phyloP scores from a whole-genome alignment of 1,140 invertebrate species.

The Bombus breviceps region DNA sequence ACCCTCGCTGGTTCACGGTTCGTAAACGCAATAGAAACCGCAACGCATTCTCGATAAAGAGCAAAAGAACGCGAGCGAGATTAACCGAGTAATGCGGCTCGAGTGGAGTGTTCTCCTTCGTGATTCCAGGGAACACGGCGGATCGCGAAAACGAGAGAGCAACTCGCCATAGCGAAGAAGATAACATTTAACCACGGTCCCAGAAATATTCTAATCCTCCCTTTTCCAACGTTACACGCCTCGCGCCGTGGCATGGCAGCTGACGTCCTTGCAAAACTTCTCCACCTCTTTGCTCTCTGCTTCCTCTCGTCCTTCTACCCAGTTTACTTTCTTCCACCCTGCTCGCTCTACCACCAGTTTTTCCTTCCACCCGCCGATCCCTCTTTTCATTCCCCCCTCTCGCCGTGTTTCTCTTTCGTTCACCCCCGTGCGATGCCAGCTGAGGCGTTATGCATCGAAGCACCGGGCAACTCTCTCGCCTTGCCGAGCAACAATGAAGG shows the following conservation, averaged over 20 bases:
- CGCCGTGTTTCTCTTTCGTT: background rate
- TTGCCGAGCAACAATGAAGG: conserved; percentile 64
- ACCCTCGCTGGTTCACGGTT: conserved; percentile 41
- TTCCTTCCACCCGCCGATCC: conserved; percentile 29
- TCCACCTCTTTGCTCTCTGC: background rate
- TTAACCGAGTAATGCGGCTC: conserved; percentile 37
- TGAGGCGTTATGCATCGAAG: conserved; percentile 56
- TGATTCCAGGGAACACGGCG: conserved; percentile 25
- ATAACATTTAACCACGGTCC: conserved; percentile 76
- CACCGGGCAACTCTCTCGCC: conserved; percentile 49
- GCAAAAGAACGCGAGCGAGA: conserved; percentile 41
- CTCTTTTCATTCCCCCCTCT: background rate
- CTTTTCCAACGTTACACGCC: conserved; percentile 66
- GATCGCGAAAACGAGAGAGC: background rate
- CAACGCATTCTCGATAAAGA: conserved; percentile 37
- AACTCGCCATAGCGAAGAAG: conserved; percentile 56
- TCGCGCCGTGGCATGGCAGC: conserved; percentile 66
- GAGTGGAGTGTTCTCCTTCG: background rate
- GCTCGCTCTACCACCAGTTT: background rate
- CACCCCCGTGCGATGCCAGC: background rate
- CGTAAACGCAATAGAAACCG: conserved; percentile 58
- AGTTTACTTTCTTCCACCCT: conserved; percentile 32
- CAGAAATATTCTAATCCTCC: conserved; percentile 78
- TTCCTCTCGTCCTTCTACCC: conserved; percentile 19
- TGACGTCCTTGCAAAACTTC: conserved; percentile 78